These are phyloP conservation scores for Cephus pulcher DNA, from an alignment of 2,888 invertebrate genomes.

Conservation along the genomic window DNA sequence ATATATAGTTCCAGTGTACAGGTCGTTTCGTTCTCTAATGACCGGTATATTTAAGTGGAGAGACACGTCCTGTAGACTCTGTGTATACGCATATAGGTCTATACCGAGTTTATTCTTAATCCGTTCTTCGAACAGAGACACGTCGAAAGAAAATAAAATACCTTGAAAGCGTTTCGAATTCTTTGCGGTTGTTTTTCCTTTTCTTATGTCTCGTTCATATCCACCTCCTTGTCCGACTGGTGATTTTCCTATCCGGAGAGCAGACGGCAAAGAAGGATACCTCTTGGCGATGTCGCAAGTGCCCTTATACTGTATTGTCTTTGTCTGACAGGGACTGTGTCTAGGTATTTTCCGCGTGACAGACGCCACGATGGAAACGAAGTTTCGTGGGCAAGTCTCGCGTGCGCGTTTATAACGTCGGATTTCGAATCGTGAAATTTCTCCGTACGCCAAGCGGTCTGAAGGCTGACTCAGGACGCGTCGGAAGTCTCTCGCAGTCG, in stretches of 20 bases:
- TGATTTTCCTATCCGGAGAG: background rate
- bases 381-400: background rate
- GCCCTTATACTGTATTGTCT: background rate
- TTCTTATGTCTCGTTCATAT: background rate
- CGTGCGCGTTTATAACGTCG: background rate
- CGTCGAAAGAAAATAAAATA: background rate
- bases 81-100: background rate
- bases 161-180: background rate
- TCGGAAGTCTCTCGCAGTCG: background rate
- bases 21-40: background rate
- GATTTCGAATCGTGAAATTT: background rate
- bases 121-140: background rate
- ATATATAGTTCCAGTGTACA: background rate
- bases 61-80: background rate
- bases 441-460: background rate
- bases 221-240: background rate
- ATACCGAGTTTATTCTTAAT: background rate
- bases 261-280: background rate
- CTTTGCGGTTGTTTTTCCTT: background rate
- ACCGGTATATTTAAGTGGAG: background rate
- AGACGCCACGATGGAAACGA: background rate
- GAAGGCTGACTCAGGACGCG: background rate
- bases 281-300: background rate
- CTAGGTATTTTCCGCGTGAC: background rate
- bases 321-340: background rate